A percentile compares a stretch with the other conserved stretches of the same genome.
phyloP scores from a whole-genome alignment of 2,888 invertebrate species.

The Platycnemis pennipes region DNA sequence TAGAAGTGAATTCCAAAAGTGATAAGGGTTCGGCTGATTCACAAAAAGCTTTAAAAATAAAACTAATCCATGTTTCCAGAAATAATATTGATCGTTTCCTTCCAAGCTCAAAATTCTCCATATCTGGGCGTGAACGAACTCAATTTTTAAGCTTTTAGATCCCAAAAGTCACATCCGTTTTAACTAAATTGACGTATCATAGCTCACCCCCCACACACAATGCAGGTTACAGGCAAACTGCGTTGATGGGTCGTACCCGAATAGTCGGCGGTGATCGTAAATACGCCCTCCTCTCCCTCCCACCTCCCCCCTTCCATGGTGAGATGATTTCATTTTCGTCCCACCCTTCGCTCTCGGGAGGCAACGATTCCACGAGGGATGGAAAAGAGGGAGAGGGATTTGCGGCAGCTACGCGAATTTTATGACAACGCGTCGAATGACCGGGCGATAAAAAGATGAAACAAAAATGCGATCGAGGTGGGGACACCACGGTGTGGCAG shows the following conservation, averaged over 20 bases:
- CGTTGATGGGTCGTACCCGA: not conserved
- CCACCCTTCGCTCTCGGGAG: not conserved
- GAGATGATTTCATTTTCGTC: not conserved
- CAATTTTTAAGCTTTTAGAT: not conserved
- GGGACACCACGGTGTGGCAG: not conserved
- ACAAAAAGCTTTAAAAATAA: no score
- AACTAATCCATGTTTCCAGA: no score
- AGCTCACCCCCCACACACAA: not conserved
- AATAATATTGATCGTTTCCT: no score
- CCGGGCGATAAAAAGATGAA: not conserved
- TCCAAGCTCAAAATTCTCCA: no score
- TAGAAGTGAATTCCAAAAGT: no score
- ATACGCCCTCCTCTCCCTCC: constrained; percentile 2
- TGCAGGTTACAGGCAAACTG: not conserved
- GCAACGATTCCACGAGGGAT: not conserved
- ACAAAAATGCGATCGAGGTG: not conserved
- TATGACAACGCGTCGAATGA: not conserved
- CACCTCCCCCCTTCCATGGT: no score
- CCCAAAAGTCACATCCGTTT: not conserved
- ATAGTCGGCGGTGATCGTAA: not conserved
- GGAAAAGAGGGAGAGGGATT: not conserved
- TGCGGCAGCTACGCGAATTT: not conserved
- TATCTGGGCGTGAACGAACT: not conserved
- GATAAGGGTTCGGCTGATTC: no score
- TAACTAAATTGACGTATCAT: not conserved